Base-by-base conservation (phyloP, 53 echinoderm and acorn worm species). In the Zoroaster sp. region DNA sequence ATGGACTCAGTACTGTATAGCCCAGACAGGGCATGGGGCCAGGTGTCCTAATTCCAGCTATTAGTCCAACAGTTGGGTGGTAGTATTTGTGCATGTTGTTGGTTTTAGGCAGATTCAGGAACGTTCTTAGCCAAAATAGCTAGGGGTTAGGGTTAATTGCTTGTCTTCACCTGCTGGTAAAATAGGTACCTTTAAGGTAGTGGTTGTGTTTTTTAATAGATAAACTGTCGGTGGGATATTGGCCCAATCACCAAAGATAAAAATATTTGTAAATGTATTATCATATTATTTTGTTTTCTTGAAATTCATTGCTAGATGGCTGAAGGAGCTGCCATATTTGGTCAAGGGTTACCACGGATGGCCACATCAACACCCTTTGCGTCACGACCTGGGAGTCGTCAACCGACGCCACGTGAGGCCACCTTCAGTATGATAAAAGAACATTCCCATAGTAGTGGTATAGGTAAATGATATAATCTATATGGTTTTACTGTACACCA, bases 341-440 rank as follows among this genome's bases (percentile, higher is more conserved):
- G 95, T 5, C 65, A 76, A 35, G 97, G 97, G 0, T 77, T 97
- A 30, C 94, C 97, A 13, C 87, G 89, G 35, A 71, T 95, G 39
- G 95, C 97, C 0, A 95, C 95, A 0, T 97, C 97, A 8, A 97
- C 97, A 46, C 97, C 97, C 1, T 95, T 92, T 65, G 92, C 86
- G 14, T 53, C 91, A 21, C 69, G 96, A 10, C 90, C 92, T 66
- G 69, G 46, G 1, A 85, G 85, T 66, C 85, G 34, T 46, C 70
- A 71, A 35, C 74, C 72, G 25, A 42, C 78, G 0, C 68, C 89
- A 41, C 88, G 71, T 3, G 73, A 83, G 4, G 65, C 83, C 42
- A 85, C 87, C 46, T 67, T 86, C 35, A 76, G 90, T 8, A 45
- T 45, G 37, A 85, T 85, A 49, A 69, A 21, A 35, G 85, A 88